These are phyloP conservation scores for Chamaetylas fuelleborni DNA, from an alignment of 2,113 vertebrate genomes.

Conservation along the genomic window DNA sequence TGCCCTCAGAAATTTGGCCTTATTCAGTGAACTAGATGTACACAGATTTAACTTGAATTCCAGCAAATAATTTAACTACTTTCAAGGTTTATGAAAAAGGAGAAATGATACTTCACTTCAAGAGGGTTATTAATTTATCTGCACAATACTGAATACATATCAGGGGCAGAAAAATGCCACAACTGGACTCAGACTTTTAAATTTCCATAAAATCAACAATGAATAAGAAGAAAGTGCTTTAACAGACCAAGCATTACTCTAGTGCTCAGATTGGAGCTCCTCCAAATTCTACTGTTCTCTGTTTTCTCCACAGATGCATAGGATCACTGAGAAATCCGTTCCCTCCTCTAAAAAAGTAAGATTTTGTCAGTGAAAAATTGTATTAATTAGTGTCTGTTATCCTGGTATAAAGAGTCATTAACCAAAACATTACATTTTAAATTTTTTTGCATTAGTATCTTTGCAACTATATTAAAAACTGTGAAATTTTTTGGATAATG, in stretches of 20 bases:
- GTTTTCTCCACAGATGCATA: neutral
- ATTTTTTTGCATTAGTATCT: neutral
- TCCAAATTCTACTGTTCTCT: neutral
- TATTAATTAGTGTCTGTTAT: neutral
- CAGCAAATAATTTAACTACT: neutral
- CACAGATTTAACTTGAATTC: neutral
- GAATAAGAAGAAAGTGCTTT: neutral
- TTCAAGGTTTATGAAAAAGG: neutral
- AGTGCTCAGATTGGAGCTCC: rapidly evolving
- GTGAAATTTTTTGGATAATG: conserved; percentile 1
- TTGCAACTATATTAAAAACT: neutral
- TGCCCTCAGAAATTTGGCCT: neutral
- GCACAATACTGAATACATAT: neutral
- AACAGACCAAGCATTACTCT: neutral
- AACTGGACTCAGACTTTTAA: neutral
- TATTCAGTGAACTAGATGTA: neutral
- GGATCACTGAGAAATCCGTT: neutral
- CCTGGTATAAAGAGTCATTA: neutral
- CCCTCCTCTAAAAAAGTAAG: rapidly evolving
- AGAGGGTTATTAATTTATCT: neutral
- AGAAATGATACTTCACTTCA: neutral
- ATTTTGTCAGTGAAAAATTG: neutral
- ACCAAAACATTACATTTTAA: neutral
- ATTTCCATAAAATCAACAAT: neutral
- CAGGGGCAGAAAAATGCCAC: neutral